phyloP scores from a whole-genome alignment of 1,140 invertebrate genomes.

The Hesperophylax magnus region DNA sequence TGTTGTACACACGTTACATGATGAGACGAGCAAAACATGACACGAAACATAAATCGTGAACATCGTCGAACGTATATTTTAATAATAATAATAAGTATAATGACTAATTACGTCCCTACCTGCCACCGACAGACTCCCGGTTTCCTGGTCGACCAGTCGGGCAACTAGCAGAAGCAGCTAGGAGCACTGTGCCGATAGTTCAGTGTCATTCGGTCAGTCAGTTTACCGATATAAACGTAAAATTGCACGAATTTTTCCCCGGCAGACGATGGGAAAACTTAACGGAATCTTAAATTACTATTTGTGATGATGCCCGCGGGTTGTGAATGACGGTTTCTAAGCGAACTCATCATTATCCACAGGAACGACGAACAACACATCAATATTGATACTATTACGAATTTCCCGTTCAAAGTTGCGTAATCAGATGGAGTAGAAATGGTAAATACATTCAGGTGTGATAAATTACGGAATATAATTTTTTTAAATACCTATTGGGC shows the following conservation, averaged over 20 bases:
- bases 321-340: neutral
- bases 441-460: no score
- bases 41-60: neutral
- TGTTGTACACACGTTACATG: neutral
- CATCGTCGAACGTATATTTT: neutral
- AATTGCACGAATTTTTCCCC: conserved; percentile 35
- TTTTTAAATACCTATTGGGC: no score
- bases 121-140: neutral
- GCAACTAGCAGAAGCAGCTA: neutral
- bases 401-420: no score
- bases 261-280: conserved; percentile 16
- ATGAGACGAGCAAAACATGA: neutral
- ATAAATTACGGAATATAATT: no score
- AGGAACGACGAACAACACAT: neutral
- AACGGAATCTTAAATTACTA: conserved; percentile 34
- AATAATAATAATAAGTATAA: no score
- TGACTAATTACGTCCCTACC: no score
- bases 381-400: neutral
- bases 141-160: conserved; percentile 1
- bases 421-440: no score
- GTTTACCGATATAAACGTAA: conserved; percentile 39
- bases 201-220: conserved; percentile 34
- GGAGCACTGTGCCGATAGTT: neutral
- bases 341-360: neutral
- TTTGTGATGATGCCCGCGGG: conserved; percentile 23